Conservation (phyloP, 2,797 vertebrate species). For the Hoplostethus atlanticus region DNA sequence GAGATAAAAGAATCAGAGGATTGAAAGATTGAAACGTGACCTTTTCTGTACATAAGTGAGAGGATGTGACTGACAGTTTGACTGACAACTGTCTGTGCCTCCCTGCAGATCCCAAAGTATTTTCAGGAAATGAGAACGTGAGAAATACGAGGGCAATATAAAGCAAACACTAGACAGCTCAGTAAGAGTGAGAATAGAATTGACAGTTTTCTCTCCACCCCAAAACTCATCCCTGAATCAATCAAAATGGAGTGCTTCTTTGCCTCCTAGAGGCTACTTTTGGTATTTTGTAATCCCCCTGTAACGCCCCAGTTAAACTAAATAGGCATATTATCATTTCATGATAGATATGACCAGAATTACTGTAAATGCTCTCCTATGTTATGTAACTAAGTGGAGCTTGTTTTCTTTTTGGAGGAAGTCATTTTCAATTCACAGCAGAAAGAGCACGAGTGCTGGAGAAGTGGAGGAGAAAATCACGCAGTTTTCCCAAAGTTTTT, state of each 20-base stretch:
- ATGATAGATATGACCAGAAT: not conserved
- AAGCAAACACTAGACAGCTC: slow-evolving; percentile 66
- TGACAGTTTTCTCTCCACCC: slow-evolving; percentile 18
- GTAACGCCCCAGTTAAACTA: not conserved
- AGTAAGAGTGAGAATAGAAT: slow-evolving; percentile 31
- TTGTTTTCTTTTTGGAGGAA: slow-evolving; percentile 16
- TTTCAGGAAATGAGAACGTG: slow-evolving; percentile 74
- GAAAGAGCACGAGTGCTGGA: slow-evolving; percentile 12
- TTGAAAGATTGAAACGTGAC: not conserved
- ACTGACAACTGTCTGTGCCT: slow-evolving; percentile 75
- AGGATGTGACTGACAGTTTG: slow-evolving; percentile 40
- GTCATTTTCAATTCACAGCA: slow-evolving; percentile 29
- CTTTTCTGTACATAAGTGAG: not conserved
- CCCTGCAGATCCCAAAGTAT: slow-evolving; percentile 62
- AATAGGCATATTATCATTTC: not conserved
- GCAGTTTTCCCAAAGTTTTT: slow-evolving; percentile 61
- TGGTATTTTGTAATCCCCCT: not conserved
- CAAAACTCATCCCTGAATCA: slow-evolving; percentile 25
- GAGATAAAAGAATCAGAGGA: not conserved
- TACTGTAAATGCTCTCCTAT: not conserved
- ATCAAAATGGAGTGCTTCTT: slow-evolving; percentile 28
- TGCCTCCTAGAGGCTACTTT: slow-evolving; percentile 16
- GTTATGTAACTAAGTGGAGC: not conserved
- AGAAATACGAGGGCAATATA: slow-evolving; percentile 72
- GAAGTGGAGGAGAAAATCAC: slow-evolving; percentile 53